A percentile compares a stretch with the other conserved stretches of the same genome.
These are phyloP conservation scores for Drosophila rhopaloa DNA, from an alignment of 1,140 invertebrate genomes.

Conservation along the genomic window DNA sequence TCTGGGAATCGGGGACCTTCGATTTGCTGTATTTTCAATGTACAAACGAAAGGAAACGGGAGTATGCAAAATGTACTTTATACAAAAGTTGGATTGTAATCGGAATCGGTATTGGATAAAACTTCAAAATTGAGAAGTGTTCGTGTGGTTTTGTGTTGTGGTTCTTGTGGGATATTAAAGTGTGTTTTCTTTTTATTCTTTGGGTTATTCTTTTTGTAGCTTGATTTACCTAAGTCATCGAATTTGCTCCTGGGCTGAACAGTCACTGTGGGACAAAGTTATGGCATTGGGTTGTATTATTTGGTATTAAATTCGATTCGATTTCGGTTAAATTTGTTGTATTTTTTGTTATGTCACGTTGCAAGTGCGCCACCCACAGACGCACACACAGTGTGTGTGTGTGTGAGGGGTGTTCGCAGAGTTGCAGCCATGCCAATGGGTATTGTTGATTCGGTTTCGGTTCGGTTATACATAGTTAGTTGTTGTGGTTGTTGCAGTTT, in stretches of 20 bases:
- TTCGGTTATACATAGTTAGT: slow-evolving; percentile 54
- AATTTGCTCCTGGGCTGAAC: slow-evolving; percentile 90
- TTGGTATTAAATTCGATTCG: slow-evolving; percentile 63
- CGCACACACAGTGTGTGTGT: slow-evolving; percentile 12
- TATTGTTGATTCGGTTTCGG: slow-evolving; percentile 35
- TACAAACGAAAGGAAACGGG: slow-evolving; percentile 46
- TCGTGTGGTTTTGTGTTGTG: slow-evolving; percentile 38
- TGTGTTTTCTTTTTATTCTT: slow-evolving; percentile 32
- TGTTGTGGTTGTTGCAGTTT: slow-evolving; percentile 48
- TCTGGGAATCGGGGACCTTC: slow-evolving; percentile 24
- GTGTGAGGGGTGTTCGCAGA: slow-evolving; percentile 19
- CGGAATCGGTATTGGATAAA: slow-evolving; percentile 35
- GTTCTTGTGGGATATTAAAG: slow-evolving; percentile 26
- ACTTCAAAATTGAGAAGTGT: slow-evolving; percentile 63
- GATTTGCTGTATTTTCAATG: slow-evolving; percentile 42
- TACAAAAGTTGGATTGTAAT: slow-evolving; percentile 56
- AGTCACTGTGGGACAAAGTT: slow-evolving; percentile 87
- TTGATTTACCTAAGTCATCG: slow-evolving; percentile 89
- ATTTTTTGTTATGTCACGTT: slow-evolving; percentile 43
- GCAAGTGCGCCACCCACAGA: slow-evolving; percentile 25
- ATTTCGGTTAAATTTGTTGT: slow-evolving; percentile 53
- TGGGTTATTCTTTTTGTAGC: slow-evolving; percentile 45
- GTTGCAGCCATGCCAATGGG: slow-evolving; percentile 32
- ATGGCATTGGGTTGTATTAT: slow-evolving; percentile 81
- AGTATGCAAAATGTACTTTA: slow-evolving; percentile 64